Conservation (phyloP, 2,797 vertebrate genomes). For the Rhynchotus rufescens region DNA sequence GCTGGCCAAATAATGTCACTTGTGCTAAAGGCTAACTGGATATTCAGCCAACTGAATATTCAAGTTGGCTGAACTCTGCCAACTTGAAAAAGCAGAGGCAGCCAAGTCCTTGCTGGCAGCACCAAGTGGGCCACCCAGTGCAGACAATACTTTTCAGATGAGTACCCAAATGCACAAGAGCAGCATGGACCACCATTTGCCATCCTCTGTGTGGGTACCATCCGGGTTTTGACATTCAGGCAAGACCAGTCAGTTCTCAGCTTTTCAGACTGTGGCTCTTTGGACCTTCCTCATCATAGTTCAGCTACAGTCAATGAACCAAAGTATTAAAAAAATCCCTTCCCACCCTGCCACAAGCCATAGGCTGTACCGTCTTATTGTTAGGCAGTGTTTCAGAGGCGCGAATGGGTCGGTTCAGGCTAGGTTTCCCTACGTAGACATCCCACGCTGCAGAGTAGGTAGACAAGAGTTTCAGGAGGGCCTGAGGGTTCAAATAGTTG, state of each 20-base stretch:
- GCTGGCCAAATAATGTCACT: not conserved
- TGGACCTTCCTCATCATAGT: not conserved
- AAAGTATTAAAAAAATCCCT: not conserved
- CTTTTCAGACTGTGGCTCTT: not conserved
- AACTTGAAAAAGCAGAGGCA: fast-evolving
- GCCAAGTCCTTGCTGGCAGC: not conserved
- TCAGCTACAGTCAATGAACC: not conserved
- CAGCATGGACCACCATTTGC: fast-evolving
- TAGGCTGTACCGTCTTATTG: slow-evolving; percentile 83
- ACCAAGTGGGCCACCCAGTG: not conserved
- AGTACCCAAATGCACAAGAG: not conserved
- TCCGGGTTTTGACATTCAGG: not conserved
- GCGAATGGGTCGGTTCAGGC: slow-evolving; percentile 89
- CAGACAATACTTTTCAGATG: not conserved
- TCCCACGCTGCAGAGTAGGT: slow-evolving; percentile 79
- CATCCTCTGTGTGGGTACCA: not conserved
- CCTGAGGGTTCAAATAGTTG: slow-evolving; percentile 89
- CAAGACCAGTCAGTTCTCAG: not conserved
- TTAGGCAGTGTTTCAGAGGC: slow-evolving; percentile 83
- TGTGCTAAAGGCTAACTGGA: not conserved
- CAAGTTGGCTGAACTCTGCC: not conserved
- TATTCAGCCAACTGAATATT: not conserved
- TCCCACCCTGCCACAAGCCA: fast-evolving
- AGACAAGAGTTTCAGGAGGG: slow-evolving; percentile 84
- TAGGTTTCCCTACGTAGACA: slow-evolving; percentile 91